These are phyloP conservation scores for Dendronephthya gigantea DNA, from an alignment of 64 coral and sea anemone species.

Conservation along the genomic window DNA sequence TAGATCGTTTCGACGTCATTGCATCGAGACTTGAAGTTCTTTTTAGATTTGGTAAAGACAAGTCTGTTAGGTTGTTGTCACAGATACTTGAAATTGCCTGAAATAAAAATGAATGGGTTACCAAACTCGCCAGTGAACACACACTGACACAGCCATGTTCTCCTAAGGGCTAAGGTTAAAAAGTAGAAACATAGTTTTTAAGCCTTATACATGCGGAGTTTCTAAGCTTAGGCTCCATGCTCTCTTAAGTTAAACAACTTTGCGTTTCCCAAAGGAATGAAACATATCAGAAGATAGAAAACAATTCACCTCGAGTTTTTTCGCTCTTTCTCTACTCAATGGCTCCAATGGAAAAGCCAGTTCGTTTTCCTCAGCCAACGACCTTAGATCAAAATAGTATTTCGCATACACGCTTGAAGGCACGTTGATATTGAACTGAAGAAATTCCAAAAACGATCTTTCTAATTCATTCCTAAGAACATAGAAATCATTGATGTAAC, in stretches of 20 bases:
- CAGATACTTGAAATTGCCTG: constrained; percentile 75
- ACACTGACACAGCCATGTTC: not conserved
- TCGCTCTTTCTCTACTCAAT: constrained; percentile 81
- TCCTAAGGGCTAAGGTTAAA: not conserved
- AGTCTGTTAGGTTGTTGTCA: constrained; percentile 57
- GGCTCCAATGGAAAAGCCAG: constrained; percentile 83
- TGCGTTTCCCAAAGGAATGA: no score
- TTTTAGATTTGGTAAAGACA: constrained; percentile 49
- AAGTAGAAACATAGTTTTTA: not conserved
- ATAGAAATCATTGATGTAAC: no score
- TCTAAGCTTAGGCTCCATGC: no score
- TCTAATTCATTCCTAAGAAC: constrained; percentile 99
- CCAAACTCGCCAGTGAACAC: no score
- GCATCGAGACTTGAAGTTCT: constrained; percentile 74
- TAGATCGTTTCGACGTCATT: constrained; percentile 50
- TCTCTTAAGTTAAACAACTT: no score
- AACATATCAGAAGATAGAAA: no score
- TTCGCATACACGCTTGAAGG: constrained; percentile 97
- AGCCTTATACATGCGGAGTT: no score
- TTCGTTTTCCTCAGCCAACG: constrained; percentile 79
- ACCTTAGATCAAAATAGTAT: constrained; percentile 93
- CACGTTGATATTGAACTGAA: constrained; percentile 98
- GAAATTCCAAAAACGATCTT: constrained; percentile 90
- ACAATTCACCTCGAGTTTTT: constrained; percentile 67
- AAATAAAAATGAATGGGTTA: no score